A percentile compares a stretch with the other conserved stretches of the same genome.
Evolutionary conservation across 1,140 invertebrate genomes (phyloP).

Genomic region (Druon quercuslanigerum): DNA sequence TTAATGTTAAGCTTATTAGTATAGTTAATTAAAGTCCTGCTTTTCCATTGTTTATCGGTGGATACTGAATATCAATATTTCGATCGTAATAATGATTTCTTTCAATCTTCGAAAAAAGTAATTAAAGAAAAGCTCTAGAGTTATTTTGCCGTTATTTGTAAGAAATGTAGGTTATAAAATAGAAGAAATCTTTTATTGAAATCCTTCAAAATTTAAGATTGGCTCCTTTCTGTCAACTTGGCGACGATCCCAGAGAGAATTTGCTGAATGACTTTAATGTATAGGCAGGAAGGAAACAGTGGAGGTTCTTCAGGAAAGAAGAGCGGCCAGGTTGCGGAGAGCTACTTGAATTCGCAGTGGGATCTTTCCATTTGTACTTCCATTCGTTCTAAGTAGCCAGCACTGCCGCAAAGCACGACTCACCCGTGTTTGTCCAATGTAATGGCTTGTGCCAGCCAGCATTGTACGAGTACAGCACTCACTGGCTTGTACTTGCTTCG

Average conservation of each 20-base stretch:
- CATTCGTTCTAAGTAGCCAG: constrained; percentile 31
- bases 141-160: no score
- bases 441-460: constrained; percentile 63
- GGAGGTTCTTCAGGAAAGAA: neutral
- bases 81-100: no score
- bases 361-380: constrained; percentile 47
- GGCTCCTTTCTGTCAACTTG: neutral
- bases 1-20: no score
- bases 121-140: no score
- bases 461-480: constrained; percentile 51
- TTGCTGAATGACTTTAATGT: constrained; percentile 54
- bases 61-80: no score
- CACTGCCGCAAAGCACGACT: constrained; percentile 5
- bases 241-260: constrained; percentile 28
- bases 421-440: constrained; percentile 68
- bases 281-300: neutral
- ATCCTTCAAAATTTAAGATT: neutral
- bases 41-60: no score
- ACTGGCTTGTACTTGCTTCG: constrained; percentile 57
- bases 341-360: constrained; percentile 45
- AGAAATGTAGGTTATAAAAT: no score
- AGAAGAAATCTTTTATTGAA: neutral
- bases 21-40: no score
- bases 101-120: no score
- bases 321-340: neutral